These are phyloP conservation scores for Melikaiella ostensackeni DNA, from an alignment of 2,888 invertebrate genomes.

Conservation along the genomic window DNA sequence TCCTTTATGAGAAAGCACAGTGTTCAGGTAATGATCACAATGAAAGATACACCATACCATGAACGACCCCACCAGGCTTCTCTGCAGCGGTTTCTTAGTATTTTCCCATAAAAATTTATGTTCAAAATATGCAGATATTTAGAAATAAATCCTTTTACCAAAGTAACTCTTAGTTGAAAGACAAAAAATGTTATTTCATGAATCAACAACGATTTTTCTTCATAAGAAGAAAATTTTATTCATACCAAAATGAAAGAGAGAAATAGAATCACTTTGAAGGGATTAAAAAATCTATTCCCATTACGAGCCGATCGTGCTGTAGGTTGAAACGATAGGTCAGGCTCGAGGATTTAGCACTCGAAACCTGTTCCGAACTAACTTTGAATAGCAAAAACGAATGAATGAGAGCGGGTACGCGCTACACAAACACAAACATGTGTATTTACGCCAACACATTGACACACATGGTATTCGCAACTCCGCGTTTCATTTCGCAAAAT, in stretches of 20 bases:
- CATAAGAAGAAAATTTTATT: too few relatives aligned
- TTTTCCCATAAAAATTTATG: too few relatives aligned
- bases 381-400: constrained; percentile 28
- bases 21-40: too few relatives aligned
- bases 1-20: too few relatives aligned
- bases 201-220: too few relatives aligned
- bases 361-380: constrained; percentile 45
- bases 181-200: too few relatives aligned
- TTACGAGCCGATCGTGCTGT: background rate
- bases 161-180: too few relatives aligned
- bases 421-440: constrained; percentile 13
- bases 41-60: too few relatives aligned
- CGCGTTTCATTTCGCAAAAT: constrained; percentile 49
- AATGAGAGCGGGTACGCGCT: constrained; percentile 2
- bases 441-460: background rate
- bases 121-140: too few relatives aligned
- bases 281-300: background rate
- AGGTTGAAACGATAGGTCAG: constrained; percentile 1
- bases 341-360: background rate
- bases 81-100: too few relatives aligned
- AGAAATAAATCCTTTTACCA: too few relatives aligned
- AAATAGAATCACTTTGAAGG: background rate
- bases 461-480: constrained; percentile 2
- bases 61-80: too few relatives aligned
- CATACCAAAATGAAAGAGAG: background rate